Percentiles rank a stretch among this genome's conserved stretches.
These are phyloP conservation scores for Drosophila rhopaloa DNA, from an alignment of 1,140 invertebrate genomes.

Conservation along the genomic window DNA sequence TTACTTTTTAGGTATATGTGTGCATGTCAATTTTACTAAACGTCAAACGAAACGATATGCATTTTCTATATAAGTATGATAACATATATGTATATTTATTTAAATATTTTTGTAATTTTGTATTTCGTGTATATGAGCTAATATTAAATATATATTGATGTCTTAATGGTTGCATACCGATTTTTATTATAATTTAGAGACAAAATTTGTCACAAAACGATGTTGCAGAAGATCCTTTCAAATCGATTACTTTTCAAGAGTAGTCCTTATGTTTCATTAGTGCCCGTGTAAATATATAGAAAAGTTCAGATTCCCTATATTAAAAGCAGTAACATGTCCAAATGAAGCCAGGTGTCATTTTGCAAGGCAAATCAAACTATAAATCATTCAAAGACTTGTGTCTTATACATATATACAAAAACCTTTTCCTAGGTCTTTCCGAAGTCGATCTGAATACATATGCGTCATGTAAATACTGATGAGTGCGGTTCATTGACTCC, in stretches of 20 bases:
- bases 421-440: background rate
- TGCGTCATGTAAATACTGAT: background rate
- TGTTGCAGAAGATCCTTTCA: conserved; percentile 6
- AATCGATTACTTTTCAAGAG: conserved; percentile 3
- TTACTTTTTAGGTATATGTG: conserved; percentile 23
- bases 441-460: conserved; percentile 6
- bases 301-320: conserved; percentile 19
- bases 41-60: conserved; percentile 76
- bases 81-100: conserved; percentile 20
- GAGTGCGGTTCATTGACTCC: conserved; percentile 5
- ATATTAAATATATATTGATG: conserved; percentile 29
- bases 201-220: conserved; percentile 20
- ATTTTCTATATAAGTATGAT: conserved; percentile 36
- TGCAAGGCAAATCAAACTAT: conserved; percentile 43
- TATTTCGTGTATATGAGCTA: conserved; percentile 10
- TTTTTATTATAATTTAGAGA: conserved; percentile 22
- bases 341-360: conserved; percentile 33
- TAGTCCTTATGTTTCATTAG: conserved; percentile 40
- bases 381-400: conserved; percentile 13
- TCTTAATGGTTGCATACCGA: conserved; percentile 8
- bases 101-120: conserved; percentile 2
- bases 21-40: conserved; percentile 69
- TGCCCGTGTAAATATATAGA: conserved; percentile 56
- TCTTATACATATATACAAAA: conserved; percentile 35
- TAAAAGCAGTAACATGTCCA: conserved; percentile 3